Conservation (phyloP, 2,888 invertebrate species). For the Hypomecis atomaria region DNA sequence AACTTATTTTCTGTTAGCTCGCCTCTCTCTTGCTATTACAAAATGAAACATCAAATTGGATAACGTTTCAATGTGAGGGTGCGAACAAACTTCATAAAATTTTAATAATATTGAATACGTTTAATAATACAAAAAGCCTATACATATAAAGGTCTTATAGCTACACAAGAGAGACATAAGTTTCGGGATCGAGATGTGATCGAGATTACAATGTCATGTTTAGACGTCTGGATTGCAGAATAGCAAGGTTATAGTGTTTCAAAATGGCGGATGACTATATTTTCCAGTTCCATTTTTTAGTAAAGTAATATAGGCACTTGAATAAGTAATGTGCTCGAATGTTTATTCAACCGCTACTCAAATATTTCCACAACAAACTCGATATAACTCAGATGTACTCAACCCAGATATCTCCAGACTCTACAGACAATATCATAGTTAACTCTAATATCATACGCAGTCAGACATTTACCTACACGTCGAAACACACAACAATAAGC, state of each 20-base stretch:
- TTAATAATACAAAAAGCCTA: conserved; percentile 45
- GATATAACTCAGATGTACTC: neutral
- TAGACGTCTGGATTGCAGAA: conserved; percentile 21
- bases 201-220: conserved; percentile 31
- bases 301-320: conserved; percentile 14
- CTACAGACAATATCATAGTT: conserved; percentile 24
- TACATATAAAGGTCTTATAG: conserved; percentile 43
- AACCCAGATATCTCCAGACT: conserved; percentile 31
- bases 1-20: conserved; percentile 2
- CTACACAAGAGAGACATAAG: conserved; percentile 45
- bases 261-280: neutral
- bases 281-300: neutral
- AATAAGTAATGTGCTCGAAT: neutral
- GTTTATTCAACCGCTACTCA: neutral
- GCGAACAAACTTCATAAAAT: conserved; percentile 42
- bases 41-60: conserved; percentile 31
- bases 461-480: conserved; percentile 18
- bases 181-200: conserved; percentile 39
- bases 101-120: conserved; percentile 40
- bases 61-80: conserved; percentile 37
- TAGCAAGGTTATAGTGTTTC: neutral
- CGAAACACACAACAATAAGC: conserved; percentile 15
- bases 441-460: conserved; percentile 26
- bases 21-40: conserved; percentile 24
- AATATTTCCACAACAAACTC: neutral